Conservation (phyloP, 2,888 invertebrate genomes). For the Ctenicera cuprea region DNA sequence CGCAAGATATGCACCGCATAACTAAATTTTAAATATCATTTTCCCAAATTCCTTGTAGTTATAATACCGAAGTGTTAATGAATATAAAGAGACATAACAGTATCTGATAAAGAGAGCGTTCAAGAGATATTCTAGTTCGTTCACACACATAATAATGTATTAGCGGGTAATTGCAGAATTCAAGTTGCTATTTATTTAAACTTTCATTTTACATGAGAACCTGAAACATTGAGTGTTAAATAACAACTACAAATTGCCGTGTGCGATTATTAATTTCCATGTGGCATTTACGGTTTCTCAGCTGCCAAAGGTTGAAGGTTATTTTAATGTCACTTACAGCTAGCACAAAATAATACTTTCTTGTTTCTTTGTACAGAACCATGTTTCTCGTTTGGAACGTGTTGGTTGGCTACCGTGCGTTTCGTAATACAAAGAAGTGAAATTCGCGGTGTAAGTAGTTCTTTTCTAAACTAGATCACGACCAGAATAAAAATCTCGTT, state of each 20-base stretch:
- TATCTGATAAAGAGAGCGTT: no score
- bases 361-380: conserved; percentile 32
- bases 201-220: conserved; percentile 47
- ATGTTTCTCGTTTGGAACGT: conserved; percentile 19
- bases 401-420: conserved; percentile 17
- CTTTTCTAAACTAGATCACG: conserved; percentile 34
- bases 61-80: no score
- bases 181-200: conserved; percentile 38
- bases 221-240: conserved; percentile 32
- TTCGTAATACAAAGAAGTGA: conserved; percentile 36
- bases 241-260: conserved; percentile 46
- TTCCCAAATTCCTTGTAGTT: no score
- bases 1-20: no score
- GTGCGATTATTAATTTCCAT: conserved; percentile 47
- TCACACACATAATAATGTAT: conserved; percentile 13
- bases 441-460: conserved; percentile 28
- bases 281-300: conserved; percentile 48
- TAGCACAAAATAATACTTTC: conserved; percentile 35
- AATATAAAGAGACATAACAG: no score
- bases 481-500: conserved; percentile 24
- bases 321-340: conserved; percentile 44
- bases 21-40: no score
- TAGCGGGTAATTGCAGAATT: conserved; percentile 23
- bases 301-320: conserved; percentile 51
- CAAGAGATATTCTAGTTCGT: no score